Percentiles rank a stretch among this genome's conserved stretches.
Evolutionary conservation across 2,113 vertebrate genomes (phyloP).

Genomic region (Irena cyanogastra): DNA sequence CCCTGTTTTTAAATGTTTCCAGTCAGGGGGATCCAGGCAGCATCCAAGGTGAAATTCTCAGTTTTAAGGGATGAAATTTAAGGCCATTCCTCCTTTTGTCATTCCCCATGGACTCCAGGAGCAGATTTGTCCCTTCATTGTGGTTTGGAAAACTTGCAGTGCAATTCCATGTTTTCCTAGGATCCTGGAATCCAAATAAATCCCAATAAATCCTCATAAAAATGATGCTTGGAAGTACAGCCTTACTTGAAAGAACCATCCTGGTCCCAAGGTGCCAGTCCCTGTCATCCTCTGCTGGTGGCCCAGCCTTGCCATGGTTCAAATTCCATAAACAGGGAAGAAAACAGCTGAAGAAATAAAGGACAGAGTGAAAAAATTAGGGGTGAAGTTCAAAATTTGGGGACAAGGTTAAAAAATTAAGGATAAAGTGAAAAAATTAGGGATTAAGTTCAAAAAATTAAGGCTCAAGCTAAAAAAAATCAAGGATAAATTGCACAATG

Average conservation of each 20-base stretch:
- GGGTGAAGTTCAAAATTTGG: neutral
- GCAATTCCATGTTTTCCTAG: neutral
- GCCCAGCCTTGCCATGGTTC: neutral
- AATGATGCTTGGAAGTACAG: neutral
- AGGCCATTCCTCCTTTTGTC: neutral
- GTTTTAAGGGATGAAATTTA: rapidly evolving
- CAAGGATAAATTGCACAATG: neutral
- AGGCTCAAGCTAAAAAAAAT: neutral
- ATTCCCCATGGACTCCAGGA: neutral
- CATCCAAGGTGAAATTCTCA: neutral
- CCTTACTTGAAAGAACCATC: neutral
- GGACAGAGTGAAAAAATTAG: neutral
- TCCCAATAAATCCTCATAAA: neutral
- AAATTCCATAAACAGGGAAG: neutral
- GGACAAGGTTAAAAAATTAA: neutral
- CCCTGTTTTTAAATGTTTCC: neutral
- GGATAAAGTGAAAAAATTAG: neutral
- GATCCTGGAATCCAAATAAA: neutral
- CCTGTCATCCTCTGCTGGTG: neutral
- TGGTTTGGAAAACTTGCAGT: neutral
- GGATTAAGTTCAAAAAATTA: too few relatives aligned
- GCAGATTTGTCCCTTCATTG: neutral
- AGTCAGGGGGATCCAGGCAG: neutral
- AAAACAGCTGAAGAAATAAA: neutral
- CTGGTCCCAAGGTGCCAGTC: neutral